Evolutionary conservation across 2,888 invertebrate species (phyloP).

Genomic region (Bellardia bayeri): DNA sequence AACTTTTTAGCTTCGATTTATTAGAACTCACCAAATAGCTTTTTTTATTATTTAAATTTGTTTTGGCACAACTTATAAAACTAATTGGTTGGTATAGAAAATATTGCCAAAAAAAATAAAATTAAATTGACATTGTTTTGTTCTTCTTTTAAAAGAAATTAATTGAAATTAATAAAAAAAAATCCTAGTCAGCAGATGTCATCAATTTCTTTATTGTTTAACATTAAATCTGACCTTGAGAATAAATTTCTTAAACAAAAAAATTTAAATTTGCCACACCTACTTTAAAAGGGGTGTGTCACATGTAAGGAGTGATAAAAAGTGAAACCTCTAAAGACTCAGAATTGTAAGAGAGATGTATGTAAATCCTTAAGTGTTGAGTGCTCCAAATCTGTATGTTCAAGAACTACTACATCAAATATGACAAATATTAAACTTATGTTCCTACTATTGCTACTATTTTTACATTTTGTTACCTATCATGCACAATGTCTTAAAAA

Average conservation of each 20-base stretch:
- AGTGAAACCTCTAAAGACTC: too few species aligned
- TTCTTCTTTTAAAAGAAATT: neutral
- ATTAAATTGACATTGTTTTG: constrained; percentile 18
- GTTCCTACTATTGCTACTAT: too few species aligned
- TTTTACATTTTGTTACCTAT: too few species aligned
- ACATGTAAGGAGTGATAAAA: neutral
- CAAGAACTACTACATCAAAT: too few species aligned
- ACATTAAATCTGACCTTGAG: neutral
- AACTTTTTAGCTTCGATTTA: too few species aligned
- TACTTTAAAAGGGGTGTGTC: constrained; percentile 13
- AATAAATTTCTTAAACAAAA: neutral
- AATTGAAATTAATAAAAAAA: neutral
- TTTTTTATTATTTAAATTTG: neutral
- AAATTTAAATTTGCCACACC: neutral
- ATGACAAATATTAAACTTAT: too few species aligned
- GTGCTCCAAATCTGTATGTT: too few species aligned
- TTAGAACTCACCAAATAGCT: neutral
- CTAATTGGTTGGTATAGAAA: neutral
- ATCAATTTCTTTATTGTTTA: too few species aligned
- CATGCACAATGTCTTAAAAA: too few species aligned
- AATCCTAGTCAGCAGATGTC: neutral
- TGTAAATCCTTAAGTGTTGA: too few species aligned
- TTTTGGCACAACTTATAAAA: neutral
- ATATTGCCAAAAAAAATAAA: neutral
- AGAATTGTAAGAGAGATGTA: too few species aligned